Evolutionary conservation across 2,113 vertebrate species (phyloP).

Genomic region (Phalacrocorax brasilianus): DNA sequence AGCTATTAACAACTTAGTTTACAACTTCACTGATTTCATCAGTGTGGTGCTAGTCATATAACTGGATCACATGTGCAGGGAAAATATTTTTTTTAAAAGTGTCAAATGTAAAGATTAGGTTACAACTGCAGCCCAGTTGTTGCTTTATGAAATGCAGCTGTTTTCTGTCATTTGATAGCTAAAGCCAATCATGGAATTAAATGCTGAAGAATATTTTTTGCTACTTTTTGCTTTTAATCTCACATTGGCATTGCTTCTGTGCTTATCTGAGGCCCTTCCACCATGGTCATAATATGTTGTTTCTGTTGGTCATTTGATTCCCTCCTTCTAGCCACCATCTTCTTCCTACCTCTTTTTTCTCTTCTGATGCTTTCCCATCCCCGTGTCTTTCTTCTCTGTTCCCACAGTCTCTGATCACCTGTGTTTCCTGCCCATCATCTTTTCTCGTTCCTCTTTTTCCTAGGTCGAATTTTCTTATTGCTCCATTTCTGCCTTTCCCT

Average conservation of each 20-base stretch:
- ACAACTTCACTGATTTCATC: neutral
- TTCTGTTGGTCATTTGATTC: neutral
- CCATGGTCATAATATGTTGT: neutral
- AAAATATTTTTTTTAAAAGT: conserved; percentile 27
- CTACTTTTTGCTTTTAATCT: conserved; percentile 52
- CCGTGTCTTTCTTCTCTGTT: neutral
- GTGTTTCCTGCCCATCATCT: neutral
- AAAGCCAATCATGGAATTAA: conserved; percentile 62
- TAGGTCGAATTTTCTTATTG: neutral
- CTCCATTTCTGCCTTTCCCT: neutral
- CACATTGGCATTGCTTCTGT: neutral
- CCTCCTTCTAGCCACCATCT: neutral
- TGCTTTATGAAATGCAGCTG: conserved; percentile 74
- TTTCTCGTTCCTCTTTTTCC: neutral
- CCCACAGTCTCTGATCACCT: neutral
- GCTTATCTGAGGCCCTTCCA: conserved; percentile 7
- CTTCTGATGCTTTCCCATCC: neutral
- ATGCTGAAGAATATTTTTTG: conserved; percentile 40
- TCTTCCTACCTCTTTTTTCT: neutral
- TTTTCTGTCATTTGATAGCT: conserved; percentile 73
- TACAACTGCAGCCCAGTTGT: conserved; percentile 64
- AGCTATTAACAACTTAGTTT: neutral
- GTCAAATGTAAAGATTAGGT: conserved; percentile 63
- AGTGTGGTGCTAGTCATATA: neutral
- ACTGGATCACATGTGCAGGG: neutral